These are phyloP conservation scores for Pelosia muscerda DNA, from an alignment of 2,888 invertebrate genomes.

Conservation along the genomic window DNA sequence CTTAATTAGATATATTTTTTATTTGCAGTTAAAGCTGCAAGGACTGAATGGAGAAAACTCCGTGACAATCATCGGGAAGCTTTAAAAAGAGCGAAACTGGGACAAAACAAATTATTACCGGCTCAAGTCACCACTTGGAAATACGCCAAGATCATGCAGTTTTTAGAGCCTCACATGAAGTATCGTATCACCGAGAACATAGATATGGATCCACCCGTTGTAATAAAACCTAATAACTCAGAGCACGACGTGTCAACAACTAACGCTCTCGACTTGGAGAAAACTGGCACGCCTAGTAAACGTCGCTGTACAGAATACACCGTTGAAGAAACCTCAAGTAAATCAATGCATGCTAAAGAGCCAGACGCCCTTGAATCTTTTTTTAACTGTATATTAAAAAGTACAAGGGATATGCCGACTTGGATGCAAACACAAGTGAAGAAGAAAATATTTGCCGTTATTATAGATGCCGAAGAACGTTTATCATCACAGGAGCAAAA, in stretches of 20 bases:
- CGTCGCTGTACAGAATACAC: conserved; percentile 56
- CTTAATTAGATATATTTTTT: background rate
- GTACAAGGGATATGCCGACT: conserved; percentile 76
- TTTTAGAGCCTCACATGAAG: conserved; percentile 81
- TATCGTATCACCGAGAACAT: conserved; percentile 81
- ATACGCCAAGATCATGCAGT: conserved; percentile 82
- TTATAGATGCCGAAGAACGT: conserved; percentile 78
- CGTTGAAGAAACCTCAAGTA: conserved; percentile 30
- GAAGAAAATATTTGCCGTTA: conserved; percentile 79
- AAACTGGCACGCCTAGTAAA: conserved; percentile 53
- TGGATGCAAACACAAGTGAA: conserved; percentile 84
- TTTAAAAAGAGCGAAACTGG: conserved; percentile 77
- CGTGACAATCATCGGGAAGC: conserved; percentile 81
- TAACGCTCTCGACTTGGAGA: conserved; percentile 49
- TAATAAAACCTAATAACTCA: conserved; percentile 49
- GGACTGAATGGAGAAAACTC: conserved; percentile 80
- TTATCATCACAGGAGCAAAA: conserved; percentile 59
- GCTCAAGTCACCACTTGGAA: conserved; percentile 83
- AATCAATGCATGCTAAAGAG: conserved; percentile 48
- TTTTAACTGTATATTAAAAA: conserved; percentile 75
- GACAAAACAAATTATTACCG: conserved; percentile 78
- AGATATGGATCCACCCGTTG: conserved; percentile 66
- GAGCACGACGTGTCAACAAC: conserved; percentile 71
- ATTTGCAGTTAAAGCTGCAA: conserved; percentile 72
- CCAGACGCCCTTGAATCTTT: conserved; percentile 76